Percentiles rank a stretch among this genome's conserved stretches.
Conservation (phyloP, 1,140 invertebrate genomes). For the Cotesia chilonis region DNA sequence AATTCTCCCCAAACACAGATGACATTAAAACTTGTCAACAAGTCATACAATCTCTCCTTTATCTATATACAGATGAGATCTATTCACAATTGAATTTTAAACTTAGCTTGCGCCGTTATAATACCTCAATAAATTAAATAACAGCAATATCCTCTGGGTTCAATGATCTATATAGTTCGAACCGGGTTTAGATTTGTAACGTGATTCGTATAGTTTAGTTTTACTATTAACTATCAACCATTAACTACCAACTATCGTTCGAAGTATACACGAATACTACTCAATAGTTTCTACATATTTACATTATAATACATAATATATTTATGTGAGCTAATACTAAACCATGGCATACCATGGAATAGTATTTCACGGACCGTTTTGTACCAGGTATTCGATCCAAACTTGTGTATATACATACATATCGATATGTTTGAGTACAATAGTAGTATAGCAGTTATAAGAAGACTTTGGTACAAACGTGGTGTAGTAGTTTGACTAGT, state of each 20-base stretch:
- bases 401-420: no score
- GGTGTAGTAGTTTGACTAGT: constrained; percentile 1
- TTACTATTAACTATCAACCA: no score
- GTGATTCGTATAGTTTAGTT: background rate
- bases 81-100: background rate
- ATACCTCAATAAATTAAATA: background rate
- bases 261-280: background rate
- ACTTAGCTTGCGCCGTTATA: background rate
- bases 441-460: background rate
- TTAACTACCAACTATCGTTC: background rate
- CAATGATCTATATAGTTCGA: background rate
- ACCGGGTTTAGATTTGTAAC: background rate
- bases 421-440: no score
- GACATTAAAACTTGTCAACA: no score
- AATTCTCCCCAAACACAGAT: no score
- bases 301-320: background rate
- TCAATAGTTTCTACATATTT: background rate
- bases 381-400: no score
- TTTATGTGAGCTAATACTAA: background rate
- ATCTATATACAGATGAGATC: no score
- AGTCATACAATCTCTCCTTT: no score
- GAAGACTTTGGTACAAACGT: background rate
- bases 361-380: no score
- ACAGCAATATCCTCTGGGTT: background rate
- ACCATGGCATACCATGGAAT: no score